phyloP scores from a whole-genome alignment of 2,888 invertebrate genomes.

The Drosophila trichaetosa region DNA sequence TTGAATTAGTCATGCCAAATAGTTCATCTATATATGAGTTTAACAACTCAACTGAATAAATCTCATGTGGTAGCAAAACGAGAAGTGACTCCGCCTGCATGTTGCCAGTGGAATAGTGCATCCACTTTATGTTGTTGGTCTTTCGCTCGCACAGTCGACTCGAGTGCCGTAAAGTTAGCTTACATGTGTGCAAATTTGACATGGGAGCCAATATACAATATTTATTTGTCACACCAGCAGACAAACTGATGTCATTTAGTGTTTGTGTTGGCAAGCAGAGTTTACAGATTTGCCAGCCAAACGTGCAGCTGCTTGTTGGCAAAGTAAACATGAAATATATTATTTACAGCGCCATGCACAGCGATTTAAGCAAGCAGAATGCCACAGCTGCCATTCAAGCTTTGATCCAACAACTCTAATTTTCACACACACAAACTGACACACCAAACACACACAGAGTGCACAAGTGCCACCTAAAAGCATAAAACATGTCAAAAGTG shows the following conservation, averaged over 20 bases:
- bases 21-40: not conserved
- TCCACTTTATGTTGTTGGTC: not conserved
- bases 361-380: slow-evolving; percentile 58
- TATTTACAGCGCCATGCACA: slow-evolving; percentile 77
- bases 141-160: not conserved
- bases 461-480: slow-evolving; percentile 15
- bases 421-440: not conserved
- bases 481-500: slow-evolving; percentile 45
- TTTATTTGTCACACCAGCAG: slow-evolving; percentile 59
- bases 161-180: slow-evolving; percentile 23
- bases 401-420: slow-evolving; percentile 20
- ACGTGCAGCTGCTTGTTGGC: slow-evolving; percentile 18
- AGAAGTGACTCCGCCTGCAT: slow-evolving; percentile 14
- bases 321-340: slow-evolving; percentile 71
- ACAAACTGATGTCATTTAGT: slow-evolving; percentile 21
- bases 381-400: slow-evolving; percentile 34
- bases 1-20: not conserved
- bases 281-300: slow-evolving; percentile 25
- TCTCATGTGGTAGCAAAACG: slow-evolving; percentile 5
- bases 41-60: slow-evolving; percentile 3
- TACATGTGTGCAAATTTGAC: slow-evolving; percentile 48
- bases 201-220: slow-evolving; percentile 55
- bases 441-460: not conserved
- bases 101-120: slow-evolving; percentile 3
- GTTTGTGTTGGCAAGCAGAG: slow-evolving; percentile 2